phyloP scores from a whole-genome alignment of 2,113 vertebrate genomes.

The Nicator chloris region DNA sequence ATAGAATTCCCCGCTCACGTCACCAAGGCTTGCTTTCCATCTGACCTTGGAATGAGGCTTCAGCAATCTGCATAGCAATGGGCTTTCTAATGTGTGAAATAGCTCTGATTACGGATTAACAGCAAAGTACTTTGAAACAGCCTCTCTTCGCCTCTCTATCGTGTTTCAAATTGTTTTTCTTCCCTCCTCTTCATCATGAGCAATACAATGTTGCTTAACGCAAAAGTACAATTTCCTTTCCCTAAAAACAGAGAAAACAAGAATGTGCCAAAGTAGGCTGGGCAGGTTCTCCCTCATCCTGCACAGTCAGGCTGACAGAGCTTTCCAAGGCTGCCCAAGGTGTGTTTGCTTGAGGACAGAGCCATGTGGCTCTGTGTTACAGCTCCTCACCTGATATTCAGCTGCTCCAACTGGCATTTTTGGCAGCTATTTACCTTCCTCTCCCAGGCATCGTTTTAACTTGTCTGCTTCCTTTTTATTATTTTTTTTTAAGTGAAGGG shows the following conservation, averaged over 20 bases:
- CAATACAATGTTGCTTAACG: slow-evolving; percentile 7
- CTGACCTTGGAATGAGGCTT: slow-evolving; percentile 49
- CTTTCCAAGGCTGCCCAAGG: background rate
- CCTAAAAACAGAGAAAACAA: background rate
- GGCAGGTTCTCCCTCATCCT: background rate
- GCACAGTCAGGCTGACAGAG: background rate
- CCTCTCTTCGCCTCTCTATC: background rate
- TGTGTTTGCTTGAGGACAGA: background rate
- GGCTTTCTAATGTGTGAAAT: slow-evolving; percentile 33
- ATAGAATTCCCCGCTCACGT: slow-evolving; percentile 26
- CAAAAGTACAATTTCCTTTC: background rate
- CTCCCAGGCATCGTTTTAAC: background rate
- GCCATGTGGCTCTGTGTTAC: background rate
- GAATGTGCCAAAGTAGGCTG: background rate
- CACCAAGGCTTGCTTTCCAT: slow-evolving; percentile 8
- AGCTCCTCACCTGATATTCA: slow-evolving; percentile 14
- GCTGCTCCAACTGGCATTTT: slow-evolving; percentile 17
- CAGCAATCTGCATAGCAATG: slow-evolving; percentile 22
- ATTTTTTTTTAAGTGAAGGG: background rate
- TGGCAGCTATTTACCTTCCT: background rate
- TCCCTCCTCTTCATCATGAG: slow-evolving; percentile 24
- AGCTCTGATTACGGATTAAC: background rate
- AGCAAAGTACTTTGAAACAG: background rate
- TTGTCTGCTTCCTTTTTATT: background rate
- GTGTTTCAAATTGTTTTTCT: background rate